These are phyloP conservation scores for Leptinotarsa juncta DNA, from an alignment of 2,888 invertebrate species.

Conservation along the genomic window DNA sequence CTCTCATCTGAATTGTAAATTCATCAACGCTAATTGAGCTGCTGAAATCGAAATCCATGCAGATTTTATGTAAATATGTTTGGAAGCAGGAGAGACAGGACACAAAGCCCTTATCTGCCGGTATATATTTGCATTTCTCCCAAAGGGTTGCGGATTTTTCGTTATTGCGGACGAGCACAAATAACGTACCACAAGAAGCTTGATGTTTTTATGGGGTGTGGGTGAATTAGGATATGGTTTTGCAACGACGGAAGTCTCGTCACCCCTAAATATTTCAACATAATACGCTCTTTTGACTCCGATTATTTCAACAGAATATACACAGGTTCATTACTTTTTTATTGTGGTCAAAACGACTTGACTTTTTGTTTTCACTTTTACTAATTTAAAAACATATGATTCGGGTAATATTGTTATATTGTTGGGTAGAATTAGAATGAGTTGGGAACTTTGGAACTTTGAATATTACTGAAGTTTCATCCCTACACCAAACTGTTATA, in stretches of 20 bases:
- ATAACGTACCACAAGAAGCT: background rate
- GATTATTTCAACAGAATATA: background rate
- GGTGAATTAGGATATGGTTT: background rate
- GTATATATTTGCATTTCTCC: conserved; percentile 37
- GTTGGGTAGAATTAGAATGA: too few species aligned
- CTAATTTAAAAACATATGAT: too few species aligned
- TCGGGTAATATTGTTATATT: too few species aligned
- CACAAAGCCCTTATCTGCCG: conserved; percentile 38
- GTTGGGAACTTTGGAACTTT: too few species aligned
- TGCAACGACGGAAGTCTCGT: background rate
- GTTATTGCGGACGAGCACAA: conserved; percentile 30
- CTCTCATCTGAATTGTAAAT: conserved; percentile 43
- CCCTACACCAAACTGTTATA: too few species aligned
- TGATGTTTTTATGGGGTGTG: background rate
- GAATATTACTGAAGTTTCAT: too few species aligned
- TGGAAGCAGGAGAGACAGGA: conserved; percentile 34
- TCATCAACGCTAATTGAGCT: conserved; percentile 40
- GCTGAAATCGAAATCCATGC: conserved; percentile 42
- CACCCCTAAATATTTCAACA: background rate
- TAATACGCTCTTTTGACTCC: background rate
- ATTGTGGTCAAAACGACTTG: background rate
- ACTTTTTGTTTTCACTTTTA: too few species aligned
- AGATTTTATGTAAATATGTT: conserved; percentile 41
- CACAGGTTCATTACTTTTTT: background rate
- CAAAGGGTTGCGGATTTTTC: conserved; percentile 33